Conservation (phyloP, 2,888 invertebrate genomes). For the Troglohyphantes excavatus region DNA sequence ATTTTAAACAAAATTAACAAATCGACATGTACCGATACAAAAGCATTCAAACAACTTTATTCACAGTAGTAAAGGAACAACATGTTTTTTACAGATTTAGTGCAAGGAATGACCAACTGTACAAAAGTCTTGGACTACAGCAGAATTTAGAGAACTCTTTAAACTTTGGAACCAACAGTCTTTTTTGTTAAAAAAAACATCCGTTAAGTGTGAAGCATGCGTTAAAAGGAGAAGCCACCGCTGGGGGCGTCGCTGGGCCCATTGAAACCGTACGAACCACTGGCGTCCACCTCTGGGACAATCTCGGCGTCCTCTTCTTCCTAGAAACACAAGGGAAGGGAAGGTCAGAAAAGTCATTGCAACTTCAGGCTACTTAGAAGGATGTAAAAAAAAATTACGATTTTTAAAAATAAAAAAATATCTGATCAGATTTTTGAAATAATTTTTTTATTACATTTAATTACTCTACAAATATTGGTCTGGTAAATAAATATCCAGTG, state of each 20-base stretch:
- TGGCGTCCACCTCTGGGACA: slow-evolving; percentile 41
- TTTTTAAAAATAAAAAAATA: too few species aligned
- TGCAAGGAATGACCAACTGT: slow-evolving; percentile 19
- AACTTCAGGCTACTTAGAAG: too few species aligned
- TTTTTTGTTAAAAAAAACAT: not conserved
- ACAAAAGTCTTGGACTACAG: slow-evolving; percentile 2
- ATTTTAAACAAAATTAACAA: too few species aligned
- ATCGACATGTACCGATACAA: not conserved
- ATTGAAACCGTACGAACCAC: slow-evolving; percentile 55
- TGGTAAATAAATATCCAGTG: too few species aligned
- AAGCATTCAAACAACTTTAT: not conserved
- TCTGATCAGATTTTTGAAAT: too few species aligned
- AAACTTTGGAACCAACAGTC: not conserved
- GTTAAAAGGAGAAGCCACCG: slow-evolving; percentile 69
- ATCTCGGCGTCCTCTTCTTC: slow-evolving; percentile 57
- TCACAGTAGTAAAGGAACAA: slow-evolving; percentile 8
- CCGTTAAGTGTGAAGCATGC: not conserved
- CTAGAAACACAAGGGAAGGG: not conserved
- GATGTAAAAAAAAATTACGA: too few species aligned
- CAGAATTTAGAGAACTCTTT: not conserved
- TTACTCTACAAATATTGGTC: too few species aligned
- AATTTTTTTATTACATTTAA: too few species aligned
- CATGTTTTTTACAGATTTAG: slow-evolving; percentile 11
- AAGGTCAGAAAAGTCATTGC: too few species aligned
- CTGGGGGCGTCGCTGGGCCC: slow-evolving; percentile 40